These are phyloP conservation scores for Drosophila imparisetae DNA, from an alignment of 2,888 invertebrate genomes.

Conservation along the genomic window DNA sequence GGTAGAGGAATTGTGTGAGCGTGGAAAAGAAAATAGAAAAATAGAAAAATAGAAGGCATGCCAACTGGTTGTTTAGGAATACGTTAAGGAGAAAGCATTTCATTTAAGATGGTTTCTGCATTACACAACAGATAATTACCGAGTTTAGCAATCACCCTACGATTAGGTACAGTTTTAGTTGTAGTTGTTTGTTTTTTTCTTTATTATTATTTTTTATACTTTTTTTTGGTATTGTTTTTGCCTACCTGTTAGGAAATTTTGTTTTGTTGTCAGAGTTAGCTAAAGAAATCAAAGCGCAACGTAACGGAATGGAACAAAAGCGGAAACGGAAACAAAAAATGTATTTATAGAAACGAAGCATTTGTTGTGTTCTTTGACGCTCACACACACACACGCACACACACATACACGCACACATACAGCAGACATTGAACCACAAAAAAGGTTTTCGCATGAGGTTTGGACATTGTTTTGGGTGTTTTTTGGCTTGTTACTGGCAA, in stretches of 20 bases:
- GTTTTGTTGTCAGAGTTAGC: slow-evolving; percentile 45
- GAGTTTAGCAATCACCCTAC: slow-evolving; percentile 54
- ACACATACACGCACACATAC: background rate
- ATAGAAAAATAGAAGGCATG: background rate
- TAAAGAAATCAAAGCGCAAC: slow-evolving; percentile 54
- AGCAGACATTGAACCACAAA: slow-evolving; percentile 18
- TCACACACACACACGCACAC: slow-evolving; percentile 15
- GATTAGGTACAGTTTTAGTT: slow-evolving; percentile 43
- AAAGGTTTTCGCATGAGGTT: slow-evolving; percentile 8
- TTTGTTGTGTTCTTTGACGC: slow-evolving; percentile 34
- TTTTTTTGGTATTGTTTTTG: slow-evolving; percentile 13
- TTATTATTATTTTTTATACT: background rate
- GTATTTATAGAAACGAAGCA: slow-evolving; percentile 37
- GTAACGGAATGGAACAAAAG: slow-evolving; percentile 55
- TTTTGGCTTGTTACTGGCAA: background rate
- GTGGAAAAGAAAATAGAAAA: slow-evolving; percentile 3
- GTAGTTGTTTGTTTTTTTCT: slow-evolving; percentile 3
- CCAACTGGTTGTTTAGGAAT: background rate
- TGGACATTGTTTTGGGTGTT: background rate
- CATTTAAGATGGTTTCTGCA: background rate
- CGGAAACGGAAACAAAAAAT: slow-evolving; percentile 52
- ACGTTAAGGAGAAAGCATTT: slow-evolving; percentile 17
- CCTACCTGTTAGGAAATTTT: slow-evolving; percentile 59
- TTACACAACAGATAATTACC: slow-evolving; percentile 29
- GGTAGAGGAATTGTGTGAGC: background rate